Conservation (phyloP, 1,140 invertebrate genomes). For the Drosophila pectinifera region DNA sequence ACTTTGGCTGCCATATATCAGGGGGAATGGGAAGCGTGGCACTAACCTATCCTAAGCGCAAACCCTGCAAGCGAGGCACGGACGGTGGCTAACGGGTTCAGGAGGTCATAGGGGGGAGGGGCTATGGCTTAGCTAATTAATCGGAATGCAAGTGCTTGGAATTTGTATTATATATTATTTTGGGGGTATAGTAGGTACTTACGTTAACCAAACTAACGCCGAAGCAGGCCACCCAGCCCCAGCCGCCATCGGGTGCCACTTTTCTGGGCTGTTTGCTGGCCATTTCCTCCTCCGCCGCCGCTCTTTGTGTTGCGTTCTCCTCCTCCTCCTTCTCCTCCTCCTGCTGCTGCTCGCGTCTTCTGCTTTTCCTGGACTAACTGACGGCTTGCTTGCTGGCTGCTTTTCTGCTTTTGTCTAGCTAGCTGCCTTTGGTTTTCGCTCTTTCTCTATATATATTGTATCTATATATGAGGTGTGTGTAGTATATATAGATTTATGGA, state of each 20-base stretch:
- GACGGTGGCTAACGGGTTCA: too few relatives aligned
- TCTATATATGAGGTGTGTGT: slow-evolving; percentile 39
- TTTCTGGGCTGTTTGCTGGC: slow-evolving; percentile 79
- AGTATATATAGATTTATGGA: slow-evolving; percentile 53
- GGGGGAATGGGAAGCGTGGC: background rate
- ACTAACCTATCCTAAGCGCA: slow-evolving; percentile 59
- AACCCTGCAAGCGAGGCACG: slow-evolving; percentile 3
- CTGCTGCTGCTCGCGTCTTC: slow-evolving; percentile 18
- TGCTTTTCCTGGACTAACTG: slow-evolving; percentile 30
- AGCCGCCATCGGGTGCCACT: slow-evolving; percentile 86
- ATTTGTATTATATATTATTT: too few relatives aligned
- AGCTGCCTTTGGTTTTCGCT: slow-evolving; percentile 30
- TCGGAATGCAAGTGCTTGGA: slow-evolving; percentile 16
- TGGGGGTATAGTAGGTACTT: slow-evolving; percentile 84
- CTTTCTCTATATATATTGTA: slow-evolving; percentile 16
- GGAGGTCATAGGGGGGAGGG: slow-evolving; percentile 4
- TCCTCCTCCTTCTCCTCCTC: slow-evolving; percentile 8
- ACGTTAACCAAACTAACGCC: slow-evolving; percentile 92
- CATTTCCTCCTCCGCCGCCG: slow-evolving; percentile 32
- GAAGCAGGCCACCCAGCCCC: slow-evolving; percentile 93
- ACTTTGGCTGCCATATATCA: slow-evolving; percentile 11
- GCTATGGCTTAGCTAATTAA: slow-evolving; percentile 20
- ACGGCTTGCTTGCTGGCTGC: slow-evolving; percentile 17
- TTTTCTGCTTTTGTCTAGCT: slow-evolving; percentile 30
- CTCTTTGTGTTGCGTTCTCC: slow-evolving; percentile 17